phyloP scores from a whole-genome alignment of 2,797 vertebrate species.

The Macrochelys suwanniensis region DNA sequence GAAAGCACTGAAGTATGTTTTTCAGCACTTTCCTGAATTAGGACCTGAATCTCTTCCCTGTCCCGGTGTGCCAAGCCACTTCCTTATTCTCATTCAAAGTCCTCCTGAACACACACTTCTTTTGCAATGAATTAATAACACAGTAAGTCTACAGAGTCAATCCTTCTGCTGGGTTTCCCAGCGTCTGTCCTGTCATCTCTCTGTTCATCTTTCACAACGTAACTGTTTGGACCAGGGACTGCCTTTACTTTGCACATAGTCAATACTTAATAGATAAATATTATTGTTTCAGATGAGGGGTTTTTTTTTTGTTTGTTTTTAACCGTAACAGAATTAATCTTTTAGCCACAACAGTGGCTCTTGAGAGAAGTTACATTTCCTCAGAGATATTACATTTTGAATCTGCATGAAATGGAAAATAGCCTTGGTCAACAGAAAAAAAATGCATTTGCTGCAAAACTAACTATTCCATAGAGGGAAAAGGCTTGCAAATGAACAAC shows the following conservation, averaged over 20 bases:
- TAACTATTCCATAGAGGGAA: not conserved
- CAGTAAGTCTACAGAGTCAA: conserved; percentile 11
- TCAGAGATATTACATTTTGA: conserved; percentile 44
- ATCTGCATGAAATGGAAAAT: conserved; percentile 21
- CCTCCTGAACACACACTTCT: conserved; percentile 26
- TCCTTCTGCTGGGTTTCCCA: conserved; percentile 1
- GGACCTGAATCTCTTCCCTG: not conserved
- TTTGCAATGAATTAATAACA: not conserved
- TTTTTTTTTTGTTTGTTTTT: not conserved
- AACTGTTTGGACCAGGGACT: conserved; percentile 22
- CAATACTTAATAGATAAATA: conserved; percentile 26
- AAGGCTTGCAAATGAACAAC: conserved; percentile 42
- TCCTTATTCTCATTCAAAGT: not conserved
- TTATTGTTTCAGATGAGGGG: conserved; percentile 37
- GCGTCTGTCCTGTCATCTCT: conserved; percentile 50
- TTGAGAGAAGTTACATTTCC: conserved; percentile 41
- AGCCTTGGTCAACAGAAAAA: not conserved
- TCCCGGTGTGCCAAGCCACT: not conserved
- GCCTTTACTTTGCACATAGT: conserved; percentile 4
- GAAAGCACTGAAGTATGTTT: not conserved
- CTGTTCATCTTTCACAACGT: conserved; percentile 18
- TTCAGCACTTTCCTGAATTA: not conserved
- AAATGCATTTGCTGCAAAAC: conserved; percentile 12
- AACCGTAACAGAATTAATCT: conserved; percentile 56
- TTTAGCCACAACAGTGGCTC: conserved; percentile 43